Evolutionary conservation across 2,113 vertebrate genomes (phyloP).

Genomic region (Tragelaphus strepsiceros): DNA sequence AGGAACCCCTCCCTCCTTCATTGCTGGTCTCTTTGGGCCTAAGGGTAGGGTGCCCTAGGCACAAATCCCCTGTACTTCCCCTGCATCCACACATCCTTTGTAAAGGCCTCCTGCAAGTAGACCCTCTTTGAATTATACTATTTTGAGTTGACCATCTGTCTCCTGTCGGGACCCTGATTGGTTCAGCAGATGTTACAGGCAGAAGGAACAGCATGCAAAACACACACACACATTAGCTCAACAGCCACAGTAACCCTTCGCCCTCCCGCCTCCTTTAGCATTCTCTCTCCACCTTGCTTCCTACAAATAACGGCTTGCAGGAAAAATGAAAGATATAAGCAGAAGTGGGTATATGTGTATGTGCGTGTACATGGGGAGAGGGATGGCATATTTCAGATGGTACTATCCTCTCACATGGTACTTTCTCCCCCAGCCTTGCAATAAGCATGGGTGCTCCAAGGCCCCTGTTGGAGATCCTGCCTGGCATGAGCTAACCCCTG

Average conservation of each 20-base stretch:
- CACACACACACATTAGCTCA: too few species aligned
- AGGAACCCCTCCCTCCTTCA: neutral
- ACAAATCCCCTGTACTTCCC: neutral
- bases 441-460: neutral
- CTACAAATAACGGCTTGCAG: neutral
- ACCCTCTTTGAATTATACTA: neutral
- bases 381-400: neutral
- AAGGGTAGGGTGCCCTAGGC: neutral
- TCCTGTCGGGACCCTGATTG: neutral
- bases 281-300: neutral
- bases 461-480: neutral
- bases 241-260: neutral
- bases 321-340: neutral
- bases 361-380: neutral
- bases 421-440: neutral
- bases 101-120: neutral
- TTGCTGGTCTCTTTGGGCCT: neutral
- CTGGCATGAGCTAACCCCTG: neutral
- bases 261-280: neutral
- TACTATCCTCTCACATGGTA: neutral
- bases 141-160: constrained; percentile 31
- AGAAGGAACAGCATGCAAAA: neutral
- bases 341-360: neutral
- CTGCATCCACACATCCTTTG: neutral
- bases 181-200: constrained; percentile 20